Conservation (phyloP, 2,888 invertebrate genomes). For the Macrosiphum euphorbiae region DNA sequence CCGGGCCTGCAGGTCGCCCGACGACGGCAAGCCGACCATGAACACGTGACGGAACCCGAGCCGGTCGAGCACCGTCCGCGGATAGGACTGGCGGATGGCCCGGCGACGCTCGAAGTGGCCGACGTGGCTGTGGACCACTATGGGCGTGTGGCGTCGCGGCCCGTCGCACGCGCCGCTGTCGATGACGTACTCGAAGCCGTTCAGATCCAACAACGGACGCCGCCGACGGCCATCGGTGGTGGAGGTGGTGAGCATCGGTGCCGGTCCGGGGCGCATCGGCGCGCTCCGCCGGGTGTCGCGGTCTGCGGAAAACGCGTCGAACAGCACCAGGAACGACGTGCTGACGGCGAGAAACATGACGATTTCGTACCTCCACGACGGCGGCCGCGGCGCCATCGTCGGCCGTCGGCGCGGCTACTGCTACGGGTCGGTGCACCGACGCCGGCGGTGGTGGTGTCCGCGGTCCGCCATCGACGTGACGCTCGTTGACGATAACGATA, state of each 20-base stretch:
- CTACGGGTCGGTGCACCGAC: not conserved
- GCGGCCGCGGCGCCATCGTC: not conserved
- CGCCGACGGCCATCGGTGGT: no score
- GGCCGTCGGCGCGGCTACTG: not conserved
- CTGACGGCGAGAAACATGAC: conserved; percentile 2
- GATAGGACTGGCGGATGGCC: conserved; percentile 31
- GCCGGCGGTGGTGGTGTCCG: not conserved
- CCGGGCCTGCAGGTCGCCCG: not conserved
- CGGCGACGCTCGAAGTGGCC: conserved; percentile 28
- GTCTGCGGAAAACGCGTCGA: conserved; percentile 5
- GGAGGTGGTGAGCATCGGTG: not conserved
- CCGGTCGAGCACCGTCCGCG: not conserved
- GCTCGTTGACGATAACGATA: not conserved
- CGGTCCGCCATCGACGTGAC: conserved; percentile 4
- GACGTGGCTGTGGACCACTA: conserved; percentile 48
- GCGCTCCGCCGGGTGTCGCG: not conserved
- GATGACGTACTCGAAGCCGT: conserved; percentile 2
- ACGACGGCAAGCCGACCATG: conserved; percentile 28
- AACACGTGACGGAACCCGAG: conserved; percentile 46
- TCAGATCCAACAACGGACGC: not conserved
- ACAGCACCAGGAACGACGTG: not conserved
- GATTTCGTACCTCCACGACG: not conserved
- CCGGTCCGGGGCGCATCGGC: not conserved
- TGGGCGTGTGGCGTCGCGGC: not conserved
- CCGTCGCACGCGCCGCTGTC: conserved; percentile 28